Evolutionary conservation across 2,797 vertebrate genomes (phyloP).

Genomic region (Glyptemys insculpta): DNA sequence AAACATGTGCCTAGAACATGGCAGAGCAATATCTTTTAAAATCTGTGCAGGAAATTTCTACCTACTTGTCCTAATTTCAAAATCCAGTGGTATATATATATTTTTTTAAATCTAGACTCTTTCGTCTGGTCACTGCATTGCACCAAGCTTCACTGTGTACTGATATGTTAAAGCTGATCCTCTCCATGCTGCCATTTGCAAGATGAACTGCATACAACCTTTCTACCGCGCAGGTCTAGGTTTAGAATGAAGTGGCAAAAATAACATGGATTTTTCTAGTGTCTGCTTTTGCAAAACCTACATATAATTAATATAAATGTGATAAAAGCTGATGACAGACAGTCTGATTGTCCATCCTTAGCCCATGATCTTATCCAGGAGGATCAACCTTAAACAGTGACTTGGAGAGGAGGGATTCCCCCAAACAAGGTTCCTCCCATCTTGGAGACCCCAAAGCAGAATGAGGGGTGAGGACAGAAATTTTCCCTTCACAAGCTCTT

Average conservation of each 20-base stretch:
- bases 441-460: too few relatives aligned
- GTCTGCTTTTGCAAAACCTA: not conserved
- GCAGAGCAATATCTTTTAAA: not conserved
- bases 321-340: not conserved
- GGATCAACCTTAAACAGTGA: not conserved
- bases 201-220: not conserved
- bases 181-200: not conserved
- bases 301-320: not conserved
- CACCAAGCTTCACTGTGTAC: not conserved
- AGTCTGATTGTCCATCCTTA: too few relatives aligned
- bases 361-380: too few relatives aligned
- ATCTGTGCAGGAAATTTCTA: not conserved
- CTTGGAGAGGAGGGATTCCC: not conserved
- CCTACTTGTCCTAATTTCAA: not conserved
- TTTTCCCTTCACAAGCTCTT: not conserved
- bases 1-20: not conserved
- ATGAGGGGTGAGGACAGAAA: not conserved
- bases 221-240: not conserved
- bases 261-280: not conserved
- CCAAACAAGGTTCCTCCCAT: not conserved
- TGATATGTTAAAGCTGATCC: not conserved
- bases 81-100: not conserved
- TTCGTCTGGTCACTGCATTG: not conserved
- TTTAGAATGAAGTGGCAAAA: not conserved
- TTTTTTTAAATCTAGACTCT: not conserved